Evolutionary conservation across 92 coral and sea anemone species (phyloP).

Genomic region (Zoanthus sociatus): DNA sequence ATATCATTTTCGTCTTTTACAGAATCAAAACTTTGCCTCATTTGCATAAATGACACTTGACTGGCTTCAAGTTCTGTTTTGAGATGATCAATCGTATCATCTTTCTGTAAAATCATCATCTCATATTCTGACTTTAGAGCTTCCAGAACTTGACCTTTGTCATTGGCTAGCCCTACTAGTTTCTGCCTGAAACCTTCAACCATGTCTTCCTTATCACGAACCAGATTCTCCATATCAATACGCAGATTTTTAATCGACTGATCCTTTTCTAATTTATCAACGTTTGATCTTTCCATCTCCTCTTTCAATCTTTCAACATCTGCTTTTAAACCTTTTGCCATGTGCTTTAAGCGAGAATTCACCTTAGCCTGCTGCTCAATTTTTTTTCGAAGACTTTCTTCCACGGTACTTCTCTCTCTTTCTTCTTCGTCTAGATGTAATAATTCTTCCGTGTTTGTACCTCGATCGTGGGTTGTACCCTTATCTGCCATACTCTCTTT

Average conservation of each 20-base stretch:
- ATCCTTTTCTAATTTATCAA: conserved; percentile 64
- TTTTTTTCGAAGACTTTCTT: conserved; percentile 42
- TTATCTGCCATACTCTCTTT: conserved; percentile 43
- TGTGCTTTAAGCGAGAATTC: conserved; percentile 67
- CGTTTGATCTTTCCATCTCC: conserved; percentile 49
- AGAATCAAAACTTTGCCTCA: conserved; percentile 11
- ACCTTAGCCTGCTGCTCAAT: conserved; percentile 64
- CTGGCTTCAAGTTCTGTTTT: conserved; percentile 47
- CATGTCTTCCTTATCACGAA: conserved; percentile 72
- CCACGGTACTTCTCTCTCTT: conserved; percentile 40
- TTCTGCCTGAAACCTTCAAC: conserved; percentile 67
- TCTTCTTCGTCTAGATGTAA: conserved; percentile 20
- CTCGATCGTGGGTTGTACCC: conserved; percentile 28
- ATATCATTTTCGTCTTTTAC: conserved; percentile 28
- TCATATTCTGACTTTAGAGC: conserved; percentile 41
- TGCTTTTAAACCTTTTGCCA: conserved; percentile 62
- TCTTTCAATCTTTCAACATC: conserved; percentile 54
- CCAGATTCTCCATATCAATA: conserved; percentile 72
- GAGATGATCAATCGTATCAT: conserved; percentile 41
- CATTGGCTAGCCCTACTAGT: conserved; percentile 50
- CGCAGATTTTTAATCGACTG: conserved; percentile 73
- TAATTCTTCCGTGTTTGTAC: conserved; percentile 20
- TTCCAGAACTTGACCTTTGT: conserved; percentile 53
- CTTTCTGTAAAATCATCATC: conserved; percentile 40
- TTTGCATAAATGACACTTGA: conserved; percentile 11